Base-by-base conservation (phyloP, 2,888 invertebrate species). In the Limnephilus rhombicus region DNA sequence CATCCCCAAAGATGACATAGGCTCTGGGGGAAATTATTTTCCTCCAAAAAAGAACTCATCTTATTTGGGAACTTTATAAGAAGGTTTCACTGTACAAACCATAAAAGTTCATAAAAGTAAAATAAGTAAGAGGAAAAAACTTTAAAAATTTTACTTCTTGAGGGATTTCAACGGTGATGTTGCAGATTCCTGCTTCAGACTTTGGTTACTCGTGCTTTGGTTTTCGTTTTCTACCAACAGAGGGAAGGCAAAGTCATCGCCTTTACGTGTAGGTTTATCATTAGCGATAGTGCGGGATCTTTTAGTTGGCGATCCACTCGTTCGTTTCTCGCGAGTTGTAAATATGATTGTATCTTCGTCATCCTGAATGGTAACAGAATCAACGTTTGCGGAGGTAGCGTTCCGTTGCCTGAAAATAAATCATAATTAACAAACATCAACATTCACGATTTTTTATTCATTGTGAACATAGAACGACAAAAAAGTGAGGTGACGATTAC, bases 311-410 rank as follows among this genome's bases (percentile, higher is more conserved):
- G 88, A 82, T 18, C 49, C 41, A 45, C 83, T 87, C 12, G 37
- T 5, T 24, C 80, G 37, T 85, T 89, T 82, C 87, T 41, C 37
- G 0, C 31, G 90, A 12, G 34, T 13, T 68, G 91, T 90, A 80
- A 83, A 91, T 37, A 92, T 68, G 49, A 89, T 92, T 15, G 92
- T 92, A n/a, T 91, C 91, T 37, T 92, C 91, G 34, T 92, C 91
- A 88, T 92, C 92, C 7, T 80, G n/a, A 31, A 87, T 53, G 41
- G 80, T 34, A 31, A 92, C 34, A 2, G n/a, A 37, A 18, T 91
- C 85, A 29, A 18, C 85, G 1, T 80, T 86, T 34, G 68, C 18
- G 9, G 49, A 86, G 12, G 53, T 41, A 24, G 41, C n/a, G 37
- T 88, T 87, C 37, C 80, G 80, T 37, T 89, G 68, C 80, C 88